Evolutionary conservation across 2,888 invertebrate genomes (phyloP), one percentile per base, ranked within the genome.

Genomic region (Cataglyphis altisquamis): DNA sequence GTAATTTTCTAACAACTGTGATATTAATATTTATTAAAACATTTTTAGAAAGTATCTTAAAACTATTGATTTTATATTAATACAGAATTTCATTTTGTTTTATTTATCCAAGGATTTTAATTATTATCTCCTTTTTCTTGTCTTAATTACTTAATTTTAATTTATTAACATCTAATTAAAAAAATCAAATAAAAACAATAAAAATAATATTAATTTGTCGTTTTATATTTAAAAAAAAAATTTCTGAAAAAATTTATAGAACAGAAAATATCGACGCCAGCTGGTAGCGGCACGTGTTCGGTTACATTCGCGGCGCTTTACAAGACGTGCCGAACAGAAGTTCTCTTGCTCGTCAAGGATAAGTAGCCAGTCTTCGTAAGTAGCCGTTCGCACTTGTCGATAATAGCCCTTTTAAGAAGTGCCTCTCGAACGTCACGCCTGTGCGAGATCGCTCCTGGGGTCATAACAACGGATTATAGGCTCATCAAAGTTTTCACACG

Each of bases 401-500:
- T 80, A 80, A 80, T 80, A 80, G 72, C 45, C 78, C 45, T 80
- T 52, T 52, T 80, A 80, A 80, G 60, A 9, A 78, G 60, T 21
- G 70, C 32, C 72, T 80, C 78, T 80, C 78, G 45, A 78, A 70
- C 48, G 48, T 74, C 63, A 74, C 74, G 74, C 63, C 74, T 74
- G 52, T 52, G 74, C 74, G n/a, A 81, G 57, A 57, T 72, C 21
- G 67, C n/a, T 41, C 18, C 78, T 78, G 39, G 41, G 18, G 18
- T 41, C 32, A 63, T 82, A 81, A 72, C 72, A 64, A 81, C 72
- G 68, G 48, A 78, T 72, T 70, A 55, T 68, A 55, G 63, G 48
- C 63, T 83, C 83, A 63, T 83, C 68, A 74, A 66, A 83, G 77
- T 89, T 89, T 90, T 90, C 90, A 88, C 89, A 87, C 87, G 87